A percentile compares a stretch with the other conserved stretches of the same genome.
phyloP scores from a whole-genome alignment of 1,140 invertebrate genomes.

The Drosophila sp. region DNA sequence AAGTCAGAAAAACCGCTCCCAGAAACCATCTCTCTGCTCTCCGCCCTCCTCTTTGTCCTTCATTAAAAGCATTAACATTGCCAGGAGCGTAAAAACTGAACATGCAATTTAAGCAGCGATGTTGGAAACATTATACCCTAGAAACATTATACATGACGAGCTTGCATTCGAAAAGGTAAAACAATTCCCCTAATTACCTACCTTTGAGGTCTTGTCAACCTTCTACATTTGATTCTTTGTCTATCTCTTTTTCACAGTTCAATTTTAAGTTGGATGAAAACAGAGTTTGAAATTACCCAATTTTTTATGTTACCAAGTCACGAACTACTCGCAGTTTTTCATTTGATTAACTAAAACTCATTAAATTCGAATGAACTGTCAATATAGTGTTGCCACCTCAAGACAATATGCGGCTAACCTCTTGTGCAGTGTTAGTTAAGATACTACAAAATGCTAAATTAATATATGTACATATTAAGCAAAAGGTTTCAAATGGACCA shows the following conservation, averaged over 20 bases:
- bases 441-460: too few species aligned
- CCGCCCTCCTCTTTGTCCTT: slow-evolving; percentile 25
- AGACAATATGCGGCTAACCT: too few species aligned
- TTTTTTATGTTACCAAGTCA: not conserved
- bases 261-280: not conserved
- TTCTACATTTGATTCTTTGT: not conserved
- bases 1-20: slow-evolving; percentile 26
- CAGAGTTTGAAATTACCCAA: not conserved
- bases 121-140: slow-evolving; percentile 19
- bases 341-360: not conserved
- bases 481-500: not conserved
- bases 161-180: not conserved
- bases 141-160: not conserved
- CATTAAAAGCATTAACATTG: slow-evolving; percentile 72
- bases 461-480: too few species aligned
- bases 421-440: too few species aligned
- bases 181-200: slow-evolving; percentile 4
- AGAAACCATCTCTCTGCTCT: slow-evolving; percentile 25
- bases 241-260: not conserved
- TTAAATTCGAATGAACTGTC: too few species aligned
- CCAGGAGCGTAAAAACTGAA: slow-evolving; percentile 58
- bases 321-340: not conserved
- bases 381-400: too few species aligned
- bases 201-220: not conserved
- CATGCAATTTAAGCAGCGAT: slow-evolving; percentile 65